Evolutionary conservation across 2,888 invertebrate genomes (phyloP), one percentile per base, ranked within the genome.

Genomic region (Microctonus brassicae): DNA sequence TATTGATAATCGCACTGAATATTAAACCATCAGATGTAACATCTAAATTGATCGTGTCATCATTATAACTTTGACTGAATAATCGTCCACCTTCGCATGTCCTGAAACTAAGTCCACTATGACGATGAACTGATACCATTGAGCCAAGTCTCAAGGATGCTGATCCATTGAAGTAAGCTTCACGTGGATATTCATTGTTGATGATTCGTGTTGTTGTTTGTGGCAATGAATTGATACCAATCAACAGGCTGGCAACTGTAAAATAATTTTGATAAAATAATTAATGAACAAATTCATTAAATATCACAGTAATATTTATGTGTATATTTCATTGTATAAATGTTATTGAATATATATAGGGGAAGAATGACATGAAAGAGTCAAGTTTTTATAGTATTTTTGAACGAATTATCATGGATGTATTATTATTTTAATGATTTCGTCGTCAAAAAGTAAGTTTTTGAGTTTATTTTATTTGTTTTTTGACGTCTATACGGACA

Each of bases 161-260:
- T 81, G 93, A 93, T 79, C 94, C 94, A 88, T 95, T 94, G 88
- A 95, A 95, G 88, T 94, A 95, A 58, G 94, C 95, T 88, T 95
- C 95, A 69, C 94, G 92, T 69, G 92, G 89, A 79, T 91, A 73
- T 52, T 81, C 82, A 61, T 78, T 79, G 65, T 77, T 72, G 69
- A 75, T 77, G 66, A 76, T 76, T 70, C 76, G 75, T 24, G 47
- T 39, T 13, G 74, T 73, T 57, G 77, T 75, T 34, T 78, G 80
- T 34, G 76, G 77, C 60, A 74, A 63, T 65, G 79, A 79, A 69
- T 80, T 77, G 63, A 76, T 78, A 64, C 62, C 76, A 24, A 80
- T 75, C 73, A 77, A 79, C 78, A 84, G 76, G 69, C 77, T 78
- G 64, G 79, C 74, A 76, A 82, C 84, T 84, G 78, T 9, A 79